phyloP scores from a whole-genome alignment of 2,797 vertebrate genomes.

The Myioborus miniatus region DNA sequence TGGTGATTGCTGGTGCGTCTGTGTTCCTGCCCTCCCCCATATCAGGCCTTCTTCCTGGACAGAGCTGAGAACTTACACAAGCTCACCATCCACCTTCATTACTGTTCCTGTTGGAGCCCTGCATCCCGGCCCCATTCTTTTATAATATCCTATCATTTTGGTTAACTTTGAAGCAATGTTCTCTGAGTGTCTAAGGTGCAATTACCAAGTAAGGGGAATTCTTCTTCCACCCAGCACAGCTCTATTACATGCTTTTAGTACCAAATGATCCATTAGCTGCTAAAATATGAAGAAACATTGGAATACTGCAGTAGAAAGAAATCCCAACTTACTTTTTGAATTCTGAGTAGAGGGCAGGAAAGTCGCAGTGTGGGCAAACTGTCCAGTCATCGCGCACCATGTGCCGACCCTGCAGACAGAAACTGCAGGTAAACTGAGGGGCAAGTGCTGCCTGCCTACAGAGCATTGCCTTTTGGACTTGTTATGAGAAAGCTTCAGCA shows the following conservation, averaged over 20 bases:
- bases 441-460: fast-evolving
- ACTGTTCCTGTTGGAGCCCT: not conserved
- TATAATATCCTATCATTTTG: fast-evolving
- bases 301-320: not conserved
- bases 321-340: conserved; percentile 83
- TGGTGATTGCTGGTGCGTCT: not conserved
- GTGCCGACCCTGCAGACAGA: conserved; percentile 85
- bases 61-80: not conserved
- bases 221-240: not conserved
- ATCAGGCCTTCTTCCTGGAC: not conserved
- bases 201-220: not conserved
- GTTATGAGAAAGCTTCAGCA: not conserved
- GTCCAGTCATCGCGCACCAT: conserved; percentile 95
- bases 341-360: conserved; percentile 92
- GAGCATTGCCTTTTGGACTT: not conserved
- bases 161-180: not conserved
- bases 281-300: not conserved
- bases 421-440: not conserved
- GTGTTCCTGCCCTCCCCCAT: fast-evolving
- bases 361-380: conserved; percentile 90
- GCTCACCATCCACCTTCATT: not conserved
- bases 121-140: not conserved
- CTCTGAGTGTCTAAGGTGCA: not conserved
- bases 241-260: not conserved
- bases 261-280: not conserved